Evolutionary conservation across 1,140 invertebrate species (phyloP).

Genomic region (Drosophila nikananu): DNA sequence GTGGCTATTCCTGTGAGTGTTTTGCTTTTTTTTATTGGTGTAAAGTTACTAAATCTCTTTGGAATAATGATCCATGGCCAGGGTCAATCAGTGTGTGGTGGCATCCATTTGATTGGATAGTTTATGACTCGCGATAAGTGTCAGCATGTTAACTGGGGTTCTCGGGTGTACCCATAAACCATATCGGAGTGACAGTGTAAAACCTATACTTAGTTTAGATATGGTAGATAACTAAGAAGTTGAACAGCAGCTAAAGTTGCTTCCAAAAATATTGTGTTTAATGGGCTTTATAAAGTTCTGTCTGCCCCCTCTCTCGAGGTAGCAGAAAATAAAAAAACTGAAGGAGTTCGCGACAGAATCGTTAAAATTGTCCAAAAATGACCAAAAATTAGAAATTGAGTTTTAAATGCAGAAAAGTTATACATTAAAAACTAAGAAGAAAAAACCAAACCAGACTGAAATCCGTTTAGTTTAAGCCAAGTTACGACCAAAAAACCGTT

Average conservation of each 20-base stretch:
- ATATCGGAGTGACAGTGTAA: background rate
- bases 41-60: conserved; percentile 6
- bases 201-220: conserved; percentile 2
- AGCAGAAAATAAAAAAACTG: too few species aligned
- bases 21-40: background rate
- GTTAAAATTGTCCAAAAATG: too few species aligned
- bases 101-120: background rate
- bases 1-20: conserved; percentile 72
- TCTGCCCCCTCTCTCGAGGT: background rate
- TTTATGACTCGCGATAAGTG: conserved; percentile 25
- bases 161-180: conserved; percentile 12
- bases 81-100: conserved; percentile 23
- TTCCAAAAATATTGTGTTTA: background rate
- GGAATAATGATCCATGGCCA: conserved; percentile 14
- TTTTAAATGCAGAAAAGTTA: too few species aligned
- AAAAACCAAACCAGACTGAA: too few species aligned
- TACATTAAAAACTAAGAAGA: too few species aligned
- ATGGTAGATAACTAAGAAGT: too few species aligned
- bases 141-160: background rate
- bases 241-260: background rate
- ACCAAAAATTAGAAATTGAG: too few species aligned
- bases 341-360: too few species aligned
- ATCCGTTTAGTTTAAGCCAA: too few species aligned
- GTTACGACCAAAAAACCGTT: too few species aligned
- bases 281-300: background rate